Evolutionary conservation across 2,888 invertebrate species (phyloP).

Genomic region (Drosophila yooni): DNA sequence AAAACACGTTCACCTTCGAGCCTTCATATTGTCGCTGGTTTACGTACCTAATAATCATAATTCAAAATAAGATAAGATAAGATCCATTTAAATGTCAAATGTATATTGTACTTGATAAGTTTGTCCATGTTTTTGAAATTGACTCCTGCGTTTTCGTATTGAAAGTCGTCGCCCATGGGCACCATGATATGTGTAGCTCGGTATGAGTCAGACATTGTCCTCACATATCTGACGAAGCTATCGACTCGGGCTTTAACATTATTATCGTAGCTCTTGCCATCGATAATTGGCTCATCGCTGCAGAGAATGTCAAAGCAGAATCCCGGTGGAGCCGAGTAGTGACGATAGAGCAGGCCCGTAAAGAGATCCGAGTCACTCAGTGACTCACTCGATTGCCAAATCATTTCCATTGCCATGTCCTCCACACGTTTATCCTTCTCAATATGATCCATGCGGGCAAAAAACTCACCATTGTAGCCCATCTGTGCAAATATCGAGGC

Average conservation of each 20-base stretch:
- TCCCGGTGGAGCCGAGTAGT: slow-evolving; percentile 93
- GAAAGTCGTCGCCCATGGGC: slow-evolving; percentile 97
- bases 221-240: slow-evolving; percentile 86
- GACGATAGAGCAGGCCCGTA: slow-evolving; percentile 93
- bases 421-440: slow-evolving; percentile 89
- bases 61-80: neutral
- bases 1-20: slow-evolving; percentile 90
- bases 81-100: neutral
- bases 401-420: slow-evolving; percentile 90
- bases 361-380: slow-evolving; percentile 90
- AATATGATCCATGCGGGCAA: slow-evolving; percentile 94
- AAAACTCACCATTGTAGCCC: slow-evolving; percentile 94
- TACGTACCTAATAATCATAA: slow-evolving; percentile 71
- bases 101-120: slow-evolving; percentile 89
- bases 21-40: slow-evolving; percentile 85
- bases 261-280: slow-evolving; percentile 92
- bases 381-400: slow-evolving; percentile 92
- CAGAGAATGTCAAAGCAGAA: slow-evolving; percentile 97
- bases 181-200: slow-evolving; percentile 91
- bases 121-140: slow-evolving; percentile 96
- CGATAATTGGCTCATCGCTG: slow-evolving; percentile 93
- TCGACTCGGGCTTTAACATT: slow-evolving; percentile 91
- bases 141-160: slow-evolving; percentile 90
- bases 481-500: slow-evolving; percentile 92
- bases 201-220: slow-evolving; percentile 86